A percentile compares a stretch with the other conserved stretches of the same genome.
phyloP scores from a whole-genome alignment of 1,140 invertebrate genomes.

The Diprion similis region DNA sequence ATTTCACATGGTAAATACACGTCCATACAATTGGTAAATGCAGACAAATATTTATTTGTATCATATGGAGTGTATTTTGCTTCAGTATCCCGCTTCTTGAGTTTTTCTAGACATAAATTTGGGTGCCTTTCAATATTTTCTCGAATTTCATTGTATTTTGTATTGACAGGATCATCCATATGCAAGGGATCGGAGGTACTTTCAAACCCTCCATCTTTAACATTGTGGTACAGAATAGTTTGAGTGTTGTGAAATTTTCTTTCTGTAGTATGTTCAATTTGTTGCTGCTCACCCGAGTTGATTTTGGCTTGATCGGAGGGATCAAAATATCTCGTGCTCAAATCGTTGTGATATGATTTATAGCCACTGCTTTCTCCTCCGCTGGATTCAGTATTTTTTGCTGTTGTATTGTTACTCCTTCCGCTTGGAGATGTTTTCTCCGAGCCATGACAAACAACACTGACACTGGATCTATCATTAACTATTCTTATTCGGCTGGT shows the following conservation, averaged over 20 bases:
- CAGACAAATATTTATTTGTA: background rate
- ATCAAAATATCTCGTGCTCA: background rate
- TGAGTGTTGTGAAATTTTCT: background rate
- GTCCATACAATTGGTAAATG: background rate
- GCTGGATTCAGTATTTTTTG: background rate
- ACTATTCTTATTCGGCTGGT: slow-evolving; percentile 1
- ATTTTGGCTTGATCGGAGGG: background rate
- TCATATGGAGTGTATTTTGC: background rate
- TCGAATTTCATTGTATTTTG: background rate
- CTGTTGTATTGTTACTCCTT: background rate
- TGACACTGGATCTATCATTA: background rate
- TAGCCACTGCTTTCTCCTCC: slow-evolving; percentile 10
- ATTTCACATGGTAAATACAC: background rate
- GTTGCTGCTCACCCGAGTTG: background rate
- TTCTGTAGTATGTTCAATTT: background rate
- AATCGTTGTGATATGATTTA: slow-evolving; percentile 1
- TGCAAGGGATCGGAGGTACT: background rate
- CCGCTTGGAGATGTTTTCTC: background rate
- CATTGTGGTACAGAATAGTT: background rate
- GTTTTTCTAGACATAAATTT: background rate
- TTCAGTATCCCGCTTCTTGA: background rate
- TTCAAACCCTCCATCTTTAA: background rate
- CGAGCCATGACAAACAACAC: background rate
- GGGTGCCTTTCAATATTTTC: background rate
- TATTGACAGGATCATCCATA: background rate